phyloP scores from a whole-genome alignment of 2,113 vertebrate species.

The Symphodus melops region DNA sequence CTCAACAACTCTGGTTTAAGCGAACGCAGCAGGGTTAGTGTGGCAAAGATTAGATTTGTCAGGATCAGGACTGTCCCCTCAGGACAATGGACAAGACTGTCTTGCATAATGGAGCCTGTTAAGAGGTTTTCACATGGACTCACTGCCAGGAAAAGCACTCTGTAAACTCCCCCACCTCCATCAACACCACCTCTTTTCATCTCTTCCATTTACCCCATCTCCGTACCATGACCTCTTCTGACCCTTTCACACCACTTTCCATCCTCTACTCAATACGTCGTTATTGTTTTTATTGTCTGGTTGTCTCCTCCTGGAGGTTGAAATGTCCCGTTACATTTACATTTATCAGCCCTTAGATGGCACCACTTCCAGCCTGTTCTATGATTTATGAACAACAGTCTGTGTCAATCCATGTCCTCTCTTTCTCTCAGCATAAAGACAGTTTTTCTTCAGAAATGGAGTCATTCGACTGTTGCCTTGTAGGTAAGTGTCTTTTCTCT shows the following conservation, averaged over 20 bases:
- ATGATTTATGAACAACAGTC: background rate
- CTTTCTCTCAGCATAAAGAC: background rate
- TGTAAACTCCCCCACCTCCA: slow-evolving; percentile 1
- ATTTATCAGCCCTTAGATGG: background rate
- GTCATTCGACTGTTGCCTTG: slow-evolving; percentile 22
- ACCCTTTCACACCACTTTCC: background rate
- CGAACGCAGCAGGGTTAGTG: slow-evolving; percentile 27
- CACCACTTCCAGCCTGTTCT: background rate
- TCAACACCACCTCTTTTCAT: background rate
- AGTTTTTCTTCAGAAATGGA: slow-evolving; percentile 13
- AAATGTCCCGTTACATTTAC: background rate
- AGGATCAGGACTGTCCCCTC: slow-evolving; percentile 44
- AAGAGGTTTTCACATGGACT: slow-evolving; percentile 58
- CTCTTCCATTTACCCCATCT: background rate
- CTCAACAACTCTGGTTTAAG: slow-evolving; percentile 34
- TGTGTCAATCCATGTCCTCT: background rate
- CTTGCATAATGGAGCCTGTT: slow-evolving; percentile 63
- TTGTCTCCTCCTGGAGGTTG: background rate
- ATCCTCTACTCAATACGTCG: background rate
- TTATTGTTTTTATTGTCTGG: background rate
- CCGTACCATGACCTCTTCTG: background rate
- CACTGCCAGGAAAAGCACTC: slow-evolving; percentile 64
- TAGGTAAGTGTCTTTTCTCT: slow-evolving; percentile 23
- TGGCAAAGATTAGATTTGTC: slow-evolving; percentile 47
- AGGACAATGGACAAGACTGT: slow-evolving; percentile 41